Evolutionary conservation across 1,140 invertebrate species (phyloP).

Genomic region (Drosophila teissieri): DNA sequence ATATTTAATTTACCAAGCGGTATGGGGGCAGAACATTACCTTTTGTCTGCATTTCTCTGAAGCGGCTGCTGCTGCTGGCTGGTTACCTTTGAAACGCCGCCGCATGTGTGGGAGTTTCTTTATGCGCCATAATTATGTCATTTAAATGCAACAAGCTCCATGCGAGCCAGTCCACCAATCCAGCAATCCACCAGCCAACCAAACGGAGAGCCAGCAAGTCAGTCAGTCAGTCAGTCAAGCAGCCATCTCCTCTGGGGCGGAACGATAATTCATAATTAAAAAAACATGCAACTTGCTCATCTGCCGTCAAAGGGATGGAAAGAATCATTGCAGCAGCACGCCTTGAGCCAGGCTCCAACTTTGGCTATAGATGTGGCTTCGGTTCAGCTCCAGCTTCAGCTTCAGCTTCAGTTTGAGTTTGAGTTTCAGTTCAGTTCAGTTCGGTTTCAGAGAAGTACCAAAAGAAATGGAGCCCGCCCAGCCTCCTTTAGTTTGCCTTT

Average conservation of each 20-base stretch:
- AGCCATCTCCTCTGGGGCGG: conserved; percentile 30
- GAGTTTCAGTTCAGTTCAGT: conserved; percentile 11
- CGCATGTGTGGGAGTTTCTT: conserved; percentile 71
- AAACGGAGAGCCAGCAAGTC: conserved; percentile 27
- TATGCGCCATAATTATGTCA: conserved; percentile 81
- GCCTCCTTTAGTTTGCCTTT: conserved; percentile 13
- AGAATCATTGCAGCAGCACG: conserved; percentile 60
- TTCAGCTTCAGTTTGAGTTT: background rate
- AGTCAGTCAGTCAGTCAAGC: conserved; percentile 43
- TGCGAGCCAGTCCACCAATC: conserved; percentile 27
- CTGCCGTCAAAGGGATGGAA: conserved; percentile 39
- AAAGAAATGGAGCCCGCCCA: conserved; percentile 2
- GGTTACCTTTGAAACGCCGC: conserved; percentile 58
- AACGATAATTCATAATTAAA: conserved; percentile 82
- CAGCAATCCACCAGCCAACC: conserved; percentile 19
- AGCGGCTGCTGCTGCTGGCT: conserved; percentile 4
- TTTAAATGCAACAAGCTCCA: conserved; percentile 80
- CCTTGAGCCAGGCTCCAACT: conserved; percentile 52
- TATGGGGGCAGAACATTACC: conserved; percentile 11
- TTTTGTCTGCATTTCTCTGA: conserved; percentile 9
- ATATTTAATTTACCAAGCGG: conserved; percentile 57
- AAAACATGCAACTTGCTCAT: conserved; percentile 75
- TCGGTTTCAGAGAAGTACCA: background rate
- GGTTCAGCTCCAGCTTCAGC: background rate
- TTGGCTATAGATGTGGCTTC: conserved; percentile 28